phyloP scores from a whole-genome alignment of 2,113 vertebrate genomes.

The Ictalurus punctatus region DNA sequence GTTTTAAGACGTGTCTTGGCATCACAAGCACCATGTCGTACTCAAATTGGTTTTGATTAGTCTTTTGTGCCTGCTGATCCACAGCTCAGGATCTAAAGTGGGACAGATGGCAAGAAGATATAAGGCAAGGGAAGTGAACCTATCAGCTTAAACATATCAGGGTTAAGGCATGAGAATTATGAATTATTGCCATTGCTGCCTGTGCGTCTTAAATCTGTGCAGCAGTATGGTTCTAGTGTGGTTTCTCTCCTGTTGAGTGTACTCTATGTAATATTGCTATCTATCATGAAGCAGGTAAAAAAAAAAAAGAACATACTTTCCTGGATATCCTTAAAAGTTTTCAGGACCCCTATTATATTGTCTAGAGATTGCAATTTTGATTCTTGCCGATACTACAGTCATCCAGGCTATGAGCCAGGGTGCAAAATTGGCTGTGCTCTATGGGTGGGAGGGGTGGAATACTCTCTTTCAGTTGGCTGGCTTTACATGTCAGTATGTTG shows the following conservation, averaged over 20 bases:
- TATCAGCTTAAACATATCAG: background rate
- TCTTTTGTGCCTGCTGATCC: conserved; percentile 64
- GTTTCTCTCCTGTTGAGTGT: background rate
- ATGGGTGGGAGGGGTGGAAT: background rate
- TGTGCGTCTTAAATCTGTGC: background rate
- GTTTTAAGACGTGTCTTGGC: conserved; percentile 69
- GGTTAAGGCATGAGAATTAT: background rate
- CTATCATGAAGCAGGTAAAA: background rate
- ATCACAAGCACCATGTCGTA: conserved; percentile 56
- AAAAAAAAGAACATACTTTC: background rate
- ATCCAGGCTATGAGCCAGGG: background rate
- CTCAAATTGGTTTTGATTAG: conserved; percentile 68
- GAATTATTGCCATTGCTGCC: background rate
- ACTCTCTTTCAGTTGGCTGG: background rate
- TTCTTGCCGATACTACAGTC: background rate
- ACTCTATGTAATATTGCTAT: background rate
- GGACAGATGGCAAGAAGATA: background rate
- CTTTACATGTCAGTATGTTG: background rate
- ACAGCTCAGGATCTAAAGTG: conserved; percentile 45
- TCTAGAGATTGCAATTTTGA: background rate
- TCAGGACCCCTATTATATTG: background rate
- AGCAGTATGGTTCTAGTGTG: background rate
- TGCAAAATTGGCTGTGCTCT: background rate
- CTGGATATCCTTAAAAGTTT: background rate
- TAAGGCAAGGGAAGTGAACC: conserved; percentile 1